phyloP scores from a whole-genome alignment of 2,888 invertebrate species.

The Latrodectus elegans region DNA sequence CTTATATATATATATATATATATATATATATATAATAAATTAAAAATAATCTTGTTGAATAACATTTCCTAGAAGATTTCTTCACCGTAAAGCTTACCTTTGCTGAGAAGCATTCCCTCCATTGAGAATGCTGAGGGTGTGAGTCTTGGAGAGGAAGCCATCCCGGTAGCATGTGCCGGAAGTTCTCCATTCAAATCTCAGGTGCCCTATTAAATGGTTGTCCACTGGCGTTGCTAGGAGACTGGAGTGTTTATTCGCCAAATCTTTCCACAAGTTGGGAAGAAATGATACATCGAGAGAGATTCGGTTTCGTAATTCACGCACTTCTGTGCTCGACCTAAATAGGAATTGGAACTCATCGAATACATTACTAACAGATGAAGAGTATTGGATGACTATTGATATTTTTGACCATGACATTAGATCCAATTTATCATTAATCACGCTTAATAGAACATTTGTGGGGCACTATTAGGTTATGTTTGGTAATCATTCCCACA shows the following conservation, averaged over 20 bases:
- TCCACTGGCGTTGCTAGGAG: constrained; percentile 55
- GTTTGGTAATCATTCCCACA: no score
- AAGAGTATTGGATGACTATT: constrained; percentile 9
- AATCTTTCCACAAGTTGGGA: constrained; percentile 28
- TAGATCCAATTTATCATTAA: no score
- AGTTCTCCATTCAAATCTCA: constrained; percentile 53
- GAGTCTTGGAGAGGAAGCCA: no score
- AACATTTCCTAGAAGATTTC: no score
- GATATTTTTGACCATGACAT: constrained; percentile 10
- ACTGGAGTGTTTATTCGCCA: constrained; percentile 50
- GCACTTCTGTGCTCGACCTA: constrained; percentile 37
- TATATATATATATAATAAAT: no score
- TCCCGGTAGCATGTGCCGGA: constrained; percentile 34
- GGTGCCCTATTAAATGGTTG: constrained; percentile 49
- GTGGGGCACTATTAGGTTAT: no score
- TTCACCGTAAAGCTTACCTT: no score
- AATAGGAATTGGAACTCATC: constrained; percentile 51
- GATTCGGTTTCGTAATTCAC: constrained; percentile 20
- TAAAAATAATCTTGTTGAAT: no score
- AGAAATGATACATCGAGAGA: constrained; percentile 21
- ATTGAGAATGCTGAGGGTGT: no score
- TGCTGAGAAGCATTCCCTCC: no score
- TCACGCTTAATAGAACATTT: no score
- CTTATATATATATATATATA: no score
- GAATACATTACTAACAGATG: constrained; percentile 12